Percentiles rank a stretch among this genome's conserved stretches.
These are phyloP conservation scores for Thalassarche chlororhynchos DNA, from an alignment of 2,113 vertebrate genomes.

Conservation along the genomic window DNA sequence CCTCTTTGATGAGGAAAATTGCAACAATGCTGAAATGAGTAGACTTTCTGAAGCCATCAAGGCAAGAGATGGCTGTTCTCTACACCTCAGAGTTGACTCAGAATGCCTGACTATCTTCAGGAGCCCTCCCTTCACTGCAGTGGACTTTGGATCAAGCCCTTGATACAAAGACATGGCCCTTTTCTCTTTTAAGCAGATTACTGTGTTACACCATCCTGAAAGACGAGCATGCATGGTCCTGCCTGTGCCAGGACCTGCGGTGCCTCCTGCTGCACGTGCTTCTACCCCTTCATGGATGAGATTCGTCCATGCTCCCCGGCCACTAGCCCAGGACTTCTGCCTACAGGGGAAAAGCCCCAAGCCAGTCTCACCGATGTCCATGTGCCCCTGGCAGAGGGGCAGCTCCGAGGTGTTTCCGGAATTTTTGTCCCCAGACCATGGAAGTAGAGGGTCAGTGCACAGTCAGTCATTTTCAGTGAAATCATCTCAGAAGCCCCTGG, in stretches of 20 bases:
- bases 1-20: neutral
- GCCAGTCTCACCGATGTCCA: rapidly evolving
- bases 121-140: neutral
- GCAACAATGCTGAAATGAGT: neutral
- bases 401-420: neutral
- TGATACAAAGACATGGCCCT: neutral
- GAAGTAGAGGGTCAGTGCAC: neutral
- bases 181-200: neutral
- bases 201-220: neutral
- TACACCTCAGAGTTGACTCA: neutral
- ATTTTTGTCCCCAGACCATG: neutral
- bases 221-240: rapidly evolving
- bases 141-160: neutral
- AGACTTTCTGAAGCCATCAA: neutral
- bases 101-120: neutral
- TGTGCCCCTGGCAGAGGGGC: neutral
- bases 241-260: neutral
- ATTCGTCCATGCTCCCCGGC: rapidly evolving
- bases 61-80: neutral
- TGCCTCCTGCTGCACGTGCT: neutral
- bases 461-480: neutral
- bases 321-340: neutral
- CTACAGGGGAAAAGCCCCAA: neutral
- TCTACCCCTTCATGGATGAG: too few species aligned
- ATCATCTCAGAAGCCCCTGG: neutral